Percentiles rank a stretch among this genome's conserved stretches.
These are phyloP conservation scores for Tricholauxania praeusta DNA, from an alignment of 2,888 invertebrate species.

Conservation along the genomic window DNA sequence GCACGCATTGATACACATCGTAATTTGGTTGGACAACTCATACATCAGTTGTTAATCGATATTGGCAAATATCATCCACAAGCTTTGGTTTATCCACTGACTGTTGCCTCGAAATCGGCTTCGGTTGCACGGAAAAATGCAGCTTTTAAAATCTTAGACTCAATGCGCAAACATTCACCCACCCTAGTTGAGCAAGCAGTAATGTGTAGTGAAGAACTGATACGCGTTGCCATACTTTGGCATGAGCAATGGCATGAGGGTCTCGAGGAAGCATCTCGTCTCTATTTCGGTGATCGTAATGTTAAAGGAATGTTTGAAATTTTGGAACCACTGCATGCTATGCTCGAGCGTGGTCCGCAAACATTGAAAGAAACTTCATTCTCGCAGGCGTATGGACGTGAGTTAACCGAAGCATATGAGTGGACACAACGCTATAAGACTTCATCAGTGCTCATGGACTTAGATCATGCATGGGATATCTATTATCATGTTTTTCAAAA, in stretches of 20 bases:
- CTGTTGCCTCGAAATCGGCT: slow-evolving; percentile 96
- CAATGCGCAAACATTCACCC: slow-evolving; percentile 95
- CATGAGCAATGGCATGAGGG: slow-evolving; percentile 99
- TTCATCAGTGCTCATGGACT: slow-evolving; percentile 87
- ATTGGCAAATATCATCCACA: slow-evolving; percentile 98
- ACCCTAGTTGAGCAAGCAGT: slow-evolving; percentile 94
- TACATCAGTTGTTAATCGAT: slow-evolving; percentile 93
- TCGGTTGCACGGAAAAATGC: slow-evolving; percentile 87
- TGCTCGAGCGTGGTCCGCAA: slow-evolving; percentile 94
- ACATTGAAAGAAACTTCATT: slow-evolving; percentile 98
- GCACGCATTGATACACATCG: slow-evolving; percentile 96
- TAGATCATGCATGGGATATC: slow-evolving; percentile 99
- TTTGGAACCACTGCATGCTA: slow-evolving; percentile 92
- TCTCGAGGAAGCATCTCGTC: slow-evolving; percentile 90
- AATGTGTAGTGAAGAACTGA: slow-evolving; percentile 96
- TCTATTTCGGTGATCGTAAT: slow-evolving; percentile 97
- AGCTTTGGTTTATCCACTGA: slow-evolving; percentile 96
- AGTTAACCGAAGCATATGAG: slow-evolving; percentile 93
- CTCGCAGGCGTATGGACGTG: slow-evolving; percentile 94
- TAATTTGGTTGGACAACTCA: slow-evolving; percentile 87
- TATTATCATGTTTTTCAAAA: slow-evolving; percentile 99
- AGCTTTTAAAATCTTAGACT: slow-evolving; percentile 93
- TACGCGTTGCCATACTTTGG: slow-evolving; percentile 98
- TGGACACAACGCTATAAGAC: slow-evolving; percentile 94
- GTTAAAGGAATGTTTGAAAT: slow-evolving; percentile 97